A percentile compares a stretch with the other conserved stretches of the same genome.
Conservation (phyloP, 2,113 vertebrate genomes). For the Octodon degus region DNA sequence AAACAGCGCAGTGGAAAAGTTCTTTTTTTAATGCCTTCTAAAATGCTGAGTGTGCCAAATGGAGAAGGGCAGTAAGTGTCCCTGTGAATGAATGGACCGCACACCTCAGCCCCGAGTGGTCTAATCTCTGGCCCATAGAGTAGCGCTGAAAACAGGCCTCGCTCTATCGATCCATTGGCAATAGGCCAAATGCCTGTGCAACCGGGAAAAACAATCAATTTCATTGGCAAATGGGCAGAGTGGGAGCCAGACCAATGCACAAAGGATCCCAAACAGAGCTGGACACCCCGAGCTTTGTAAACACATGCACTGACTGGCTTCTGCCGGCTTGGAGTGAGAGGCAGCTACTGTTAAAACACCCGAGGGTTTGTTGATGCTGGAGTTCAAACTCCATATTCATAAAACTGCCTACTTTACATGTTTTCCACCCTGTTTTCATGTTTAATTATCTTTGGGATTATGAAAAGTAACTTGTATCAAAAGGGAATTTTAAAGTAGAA, state of each 20-base stretch:
- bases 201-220: conserved; percentile 58
- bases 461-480: conserved; percentile 57
- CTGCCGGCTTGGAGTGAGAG: not conserved
- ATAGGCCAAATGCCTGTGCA: conserved; percentile 48
- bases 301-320: not conserved
- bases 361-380: conserved; percentile 22
- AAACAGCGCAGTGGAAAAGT: conserved; percentile 25
- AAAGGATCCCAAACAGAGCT: not conserved
- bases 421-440: conserved; percentile 4
- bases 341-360: conserved; percentile 25
- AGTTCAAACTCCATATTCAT: conserved; percentile 52
- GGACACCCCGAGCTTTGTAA: not conserved
- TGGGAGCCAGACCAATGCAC: conserved; percentile 28
- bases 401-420: conserved; percentile 27
- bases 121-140: not conserved
- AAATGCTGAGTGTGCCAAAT: not conserved
- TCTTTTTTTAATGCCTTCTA: not conserved
- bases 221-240: conserved; percentile 45
- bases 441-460: conserved; percentile 52
- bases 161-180: not conserved
- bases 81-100: not conserved
- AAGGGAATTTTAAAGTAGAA: not conserved
- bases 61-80: not conserved
- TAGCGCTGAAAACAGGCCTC: not conserved
- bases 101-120: not conserved